Percentiles rank a stretch among this genome's conserved stretches.
These are phyloP conservation scores for Romanogobio albipinnatus DNA, from an alignment of 2,113 vertebrate genomes.

Conservation along the genomic window DNA sequence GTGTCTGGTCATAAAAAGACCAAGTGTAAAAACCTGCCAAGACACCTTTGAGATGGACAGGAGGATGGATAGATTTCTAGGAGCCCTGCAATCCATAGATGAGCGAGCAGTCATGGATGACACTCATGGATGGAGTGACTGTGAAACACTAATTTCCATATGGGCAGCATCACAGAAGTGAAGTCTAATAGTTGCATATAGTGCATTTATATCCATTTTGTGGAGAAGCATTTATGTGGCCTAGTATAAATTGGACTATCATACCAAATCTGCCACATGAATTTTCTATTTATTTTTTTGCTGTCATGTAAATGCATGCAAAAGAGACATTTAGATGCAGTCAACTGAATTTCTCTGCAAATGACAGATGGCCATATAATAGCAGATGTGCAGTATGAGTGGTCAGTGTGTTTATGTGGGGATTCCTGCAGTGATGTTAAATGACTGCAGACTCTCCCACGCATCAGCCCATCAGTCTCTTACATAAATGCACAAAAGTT, in stretches of 20 bases:
- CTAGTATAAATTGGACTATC: neutral
- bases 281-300: neutral
- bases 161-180: neutral
- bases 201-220: neutral
- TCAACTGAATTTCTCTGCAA: neutral
- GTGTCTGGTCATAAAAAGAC: neutral
- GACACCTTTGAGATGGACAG: neutral
- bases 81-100: neutral
- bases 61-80: neutral
- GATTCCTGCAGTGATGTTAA: conserved; percentile 1
- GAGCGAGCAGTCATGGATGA: neutral
- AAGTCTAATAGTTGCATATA: neutral
- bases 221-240: neutral
- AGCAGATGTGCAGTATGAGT: conserved; percentile 1
- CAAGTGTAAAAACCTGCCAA: neutral
- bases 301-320: neutral
- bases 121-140: neutral
- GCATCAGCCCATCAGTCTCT: neutral
- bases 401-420: conserved; percentile 12
- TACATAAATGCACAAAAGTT: neutral
- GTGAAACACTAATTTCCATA: neutral
- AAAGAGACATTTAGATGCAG: neutral
- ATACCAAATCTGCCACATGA: neutral
- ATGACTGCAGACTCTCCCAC: neutral
- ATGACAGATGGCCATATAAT: neutral